Percentiles rank a stretch among this genome's conserved stretches.
Evolutionary conservation across 2,113 vertebrate genomes (phyloP).

Genomic region (Sigmodon hispidus): DNA sequence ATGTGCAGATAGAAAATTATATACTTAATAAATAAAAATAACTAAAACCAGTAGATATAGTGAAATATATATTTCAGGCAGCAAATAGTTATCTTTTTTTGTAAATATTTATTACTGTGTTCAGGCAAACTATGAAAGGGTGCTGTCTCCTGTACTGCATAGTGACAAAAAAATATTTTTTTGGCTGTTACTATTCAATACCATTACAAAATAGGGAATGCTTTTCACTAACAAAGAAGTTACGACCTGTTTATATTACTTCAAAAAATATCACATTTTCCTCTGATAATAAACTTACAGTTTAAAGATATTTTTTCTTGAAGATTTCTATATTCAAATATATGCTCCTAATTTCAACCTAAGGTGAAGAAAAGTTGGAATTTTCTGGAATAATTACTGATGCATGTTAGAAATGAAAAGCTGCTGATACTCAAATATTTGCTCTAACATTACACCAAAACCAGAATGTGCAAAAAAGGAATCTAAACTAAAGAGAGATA

Average conservation of each 20-base stretch:
- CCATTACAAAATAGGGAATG: neutral
- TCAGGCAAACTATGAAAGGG: neutral
- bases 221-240: neutral
- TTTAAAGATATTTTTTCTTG: neutral
- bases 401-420: neutral
- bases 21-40: neutral
- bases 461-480: neutral
- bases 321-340: neutral
- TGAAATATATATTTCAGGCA: slow-evolving; percentile 9
- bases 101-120: neutral
- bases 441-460: neutral
- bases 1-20: neutral
- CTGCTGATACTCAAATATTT: neutral
- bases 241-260: neutral
- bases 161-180: neutral
- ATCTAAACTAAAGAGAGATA: neutral
- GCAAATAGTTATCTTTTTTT: neutral
- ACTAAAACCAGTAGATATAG: neutral
- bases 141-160: neutral
- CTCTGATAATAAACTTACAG: neutral
- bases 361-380: neutral
- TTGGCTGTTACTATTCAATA: neutral
- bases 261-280: neutral
- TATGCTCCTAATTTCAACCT: neutral
- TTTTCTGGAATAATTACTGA: neutral